phyloP scores from a whole-genome alignment of 2,113 vertebrate genomes.

The Lonchura striata region DNA sequence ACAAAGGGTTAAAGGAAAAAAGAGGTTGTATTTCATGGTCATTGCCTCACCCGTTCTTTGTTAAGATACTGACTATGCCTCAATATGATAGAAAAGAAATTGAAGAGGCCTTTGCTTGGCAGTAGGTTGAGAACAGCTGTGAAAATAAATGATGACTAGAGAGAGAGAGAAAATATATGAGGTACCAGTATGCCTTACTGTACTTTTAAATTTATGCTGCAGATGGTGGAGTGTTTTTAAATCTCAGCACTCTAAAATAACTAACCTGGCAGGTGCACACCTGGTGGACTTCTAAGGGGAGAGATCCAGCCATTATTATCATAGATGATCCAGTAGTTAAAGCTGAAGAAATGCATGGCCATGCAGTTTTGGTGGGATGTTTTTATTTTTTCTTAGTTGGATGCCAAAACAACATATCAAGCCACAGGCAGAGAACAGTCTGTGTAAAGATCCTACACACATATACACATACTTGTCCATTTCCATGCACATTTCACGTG shows the following conservation, averaged over 20 bases:
- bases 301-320: conserved; percentile 9
- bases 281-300: conserved; percentile 46
- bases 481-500: neutral
- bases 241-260: conserved; percentile 55
- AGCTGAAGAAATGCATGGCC: neutral
- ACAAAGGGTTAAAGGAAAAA: conserved; percentile 20
- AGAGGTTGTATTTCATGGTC: neutral
- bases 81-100: conserved; percentile 36
- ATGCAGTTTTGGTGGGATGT: neutral
- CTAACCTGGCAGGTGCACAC: conserved; percentile 59
- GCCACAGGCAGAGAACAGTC: neutral
- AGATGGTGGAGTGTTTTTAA: conserved; percentile 41
- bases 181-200: conserved; percentile 42
- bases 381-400: neutral
- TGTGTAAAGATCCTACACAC: neutral
- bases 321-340: conserved; percentile 12
- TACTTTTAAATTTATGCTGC: conserved; percentile 62
- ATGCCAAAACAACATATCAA: neutral
- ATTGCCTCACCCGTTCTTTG: neutral
- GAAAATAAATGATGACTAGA: conserved; percentile 64
- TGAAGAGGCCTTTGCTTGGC: conserved; percentile 59
- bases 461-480: neutral
- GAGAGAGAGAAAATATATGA: conserved; percentile 50
- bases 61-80: conserved; percentile 28
- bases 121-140: conserved; percentile 57